phyloP scores from a whole-genome alignment of 2,113 vertebrate genomes.

The Eclectus roratus region DNA sequence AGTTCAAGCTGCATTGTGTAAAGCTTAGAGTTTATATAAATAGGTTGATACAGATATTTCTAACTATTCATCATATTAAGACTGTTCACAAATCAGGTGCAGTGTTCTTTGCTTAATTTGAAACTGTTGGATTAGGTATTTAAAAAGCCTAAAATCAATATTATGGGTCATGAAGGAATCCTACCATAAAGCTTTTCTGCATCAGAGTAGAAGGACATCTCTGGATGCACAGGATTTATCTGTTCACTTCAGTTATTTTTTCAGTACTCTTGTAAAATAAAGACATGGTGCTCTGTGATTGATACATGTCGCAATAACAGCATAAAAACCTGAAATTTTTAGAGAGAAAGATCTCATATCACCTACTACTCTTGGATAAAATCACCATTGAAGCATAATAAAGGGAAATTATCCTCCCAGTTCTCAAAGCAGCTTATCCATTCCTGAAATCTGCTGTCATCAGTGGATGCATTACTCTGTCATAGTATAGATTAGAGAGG shows the following conservation, averaged over 20 bases:
- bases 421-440: neutral
- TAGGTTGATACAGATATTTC: neutral
- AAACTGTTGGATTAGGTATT: neutral
- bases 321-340: neutral
- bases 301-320: neutral
- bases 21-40: neutral
- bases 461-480: neutral
- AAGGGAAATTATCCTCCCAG: neutral
- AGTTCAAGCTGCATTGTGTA: neutral
- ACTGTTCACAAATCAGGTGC: neutral
- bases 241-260: neutral
- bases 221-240: neutral
- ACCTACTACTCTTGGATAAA: neutral
- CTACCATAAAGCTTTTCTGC: neutral
- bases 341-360: neutral
- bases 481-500: neutral
- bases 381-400: neutral
- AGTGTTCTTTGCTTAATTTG: neutral
- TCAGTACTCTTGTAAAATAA: neutral
- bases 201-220: neutral
- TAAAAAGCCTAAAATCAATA: neutral
- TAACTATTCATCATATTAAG: neutral
- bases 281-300: neutral
- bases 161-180: neutral
- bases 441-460: neutral